Conservation (phyloP, 2,113 vertebrate species). For the Andinoacara biseriatus region DNA sequence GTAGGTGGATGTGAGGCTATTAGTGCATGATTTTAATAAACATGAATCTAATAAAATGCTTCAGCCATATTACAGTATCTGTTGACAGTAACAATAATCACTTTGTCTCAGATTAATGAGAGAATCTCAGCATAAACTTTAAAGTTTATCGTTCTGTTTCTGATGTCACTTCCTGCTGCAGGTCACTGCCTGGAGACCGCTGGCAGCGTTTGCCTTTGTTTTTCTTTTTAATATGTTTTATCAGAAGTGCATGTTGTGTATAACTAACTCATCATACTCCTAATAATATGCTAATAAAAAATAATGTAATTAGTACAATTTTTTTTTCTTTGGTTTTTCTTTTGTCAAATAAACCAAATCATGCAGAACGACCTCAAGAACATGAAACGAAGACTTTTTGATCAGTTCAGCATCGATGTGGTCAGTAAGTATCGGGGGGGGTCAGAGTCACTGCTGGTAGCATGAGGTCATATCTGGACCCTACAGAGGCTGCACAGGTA, state of each 20-base stretch:
- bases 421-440: no score
- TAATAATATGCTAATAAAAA: fast-evolving
- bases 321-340: no score
- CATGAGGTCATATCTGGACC: no score
- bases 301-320: neutral
- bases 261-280: neutral
- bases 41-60: neutral
- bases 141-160: neutral
- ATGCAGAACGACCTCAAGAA: no score
- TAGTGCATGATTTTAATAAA: neutral
- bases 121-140: fast-evolving
- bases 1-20: neutral
- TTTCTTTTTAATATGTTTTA: no score
- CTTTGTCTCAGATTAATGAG: neutral
- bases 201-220: no score
- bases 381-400: no score
- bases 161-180: neutral
- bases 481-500: no score
- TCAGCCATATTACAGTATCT: neutral
- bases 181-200: no score
- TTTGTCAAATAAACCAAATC: neutral
- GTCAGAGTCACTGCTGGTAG: no score
- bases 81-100: neutral
- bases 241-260: fast-evolving
- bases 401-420: no score